Evolutionary conservation across 2,113 vertebrate genomes (phyloP).

Genomic region (Nycticorax nycticorax): DNA sequence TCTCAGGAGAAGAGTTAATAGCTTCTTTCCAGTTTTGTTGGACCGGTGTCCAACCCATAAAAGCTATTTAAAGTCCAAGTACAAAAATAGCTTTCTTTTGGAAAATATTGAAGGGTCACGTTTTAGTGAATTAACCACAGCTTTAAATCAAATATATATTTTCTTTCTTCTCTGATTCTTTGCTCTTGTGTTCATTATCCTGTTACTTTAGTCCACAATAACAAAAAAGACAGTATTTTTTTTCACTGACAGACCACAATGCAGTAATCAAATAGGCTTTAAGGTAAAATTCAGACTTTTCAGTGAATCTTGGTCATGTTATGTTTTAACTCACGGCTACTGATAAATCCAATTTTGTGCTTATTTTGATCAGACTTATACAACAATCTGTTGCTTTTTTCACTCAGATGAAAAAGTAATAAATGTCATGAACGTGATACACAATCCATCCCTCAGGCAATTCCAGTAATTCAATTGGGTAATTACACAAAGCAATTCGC

Average conservation of each 20-base stretch:
- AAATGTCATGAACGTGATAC: conserved; percentile 19
- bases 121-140: neutral
- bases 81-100: neutral
- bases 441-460: conserved; percentile 39
- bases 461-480: neutral
- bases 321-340: neutral
- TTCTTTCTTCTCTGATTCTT: neutral
- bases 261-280: neutral
- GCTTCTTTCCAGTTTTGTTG: neutral
- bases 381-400: neutral
- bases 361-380: conserved; percentile 12
- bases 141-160: neutral
- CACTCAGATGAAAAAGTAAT: conserved; percentile 31
- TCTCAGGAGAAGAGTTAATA: neutral
- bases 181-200: neutral
- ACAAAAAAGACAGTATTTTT: neutral
- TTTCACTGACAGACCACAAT: neutral
- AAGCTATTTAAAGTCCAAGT: neutral
- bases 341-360: conserved; percentile 3
- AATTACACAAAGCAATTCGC: conserved; percentile 52
- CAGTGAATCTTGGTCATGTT: neutral
- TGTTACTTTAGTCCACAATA: neutral
- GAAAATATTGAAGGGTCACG: neutral
- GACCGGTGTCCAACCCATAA: neutral
- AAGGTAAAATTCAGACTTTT: neutral